Base-by-base conservation (phyloP, 2,113 vertebrate genomes). In the Copsychus sechellarum region DNA sequence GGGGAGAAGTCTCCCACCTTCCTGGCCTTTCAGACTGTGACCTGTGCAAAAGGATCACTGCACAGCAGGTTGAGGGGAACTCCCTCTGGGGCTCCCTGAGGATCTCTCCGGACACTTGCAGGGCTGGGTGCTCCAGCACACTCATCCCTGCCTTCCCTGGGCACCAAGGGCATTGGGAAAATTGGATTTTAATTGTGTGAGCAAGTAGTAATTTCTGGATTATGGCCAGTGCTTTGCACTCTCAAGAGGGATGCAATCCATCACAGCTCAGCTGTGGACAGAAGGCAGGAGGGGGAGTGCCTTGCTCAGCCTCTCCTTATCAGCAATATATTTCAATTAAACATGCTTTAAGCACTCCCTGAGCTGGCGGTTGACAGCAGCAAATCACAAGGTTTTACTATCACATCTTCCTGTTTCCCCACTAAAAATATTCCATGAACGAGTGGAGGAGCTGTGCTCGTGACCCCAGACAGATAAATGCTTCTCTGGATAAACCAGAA, bases 61-160 rank as follows among this genome's bases (percentile, higher is more conserved):
- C 61, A 14, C 33, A 31, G 3, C 16, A n/a, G 47, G 31, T 7
- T 57, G 0, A 2, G 0, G 36, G 38, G 21, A 76, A 40, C 45
- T 82, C 38, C 74, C 22, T 66, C 34, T 5, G 6, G 5, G 40
- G 45, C 16, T 53, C 3, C 42, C 9, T 5, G 40, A 22, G 18
- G 65, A 8, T 21, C 14, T n/a, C 3, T 7, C 48, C 33, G 85
- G 57, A 50, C 18, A 2, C 11, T 2, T 1, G 0, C 31, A 7
- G 2, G 14, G 25, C 6, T 0, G 2, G 22, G 4, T 16, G 1
- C 2, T 21, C 0, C 2, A 56, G 57, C 29, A 51, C 1, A 1
- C 7, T 2, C 16, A 6, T 56, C 60, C 23, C 23, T 31, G 4
- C 28, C 60, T 33, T 21, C 28, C 81, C 40, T 18, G 3, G 14